phyloP scores from a whole-genome alignment of 2,888 invertebrate genomes.

The Marasmarcha lunaedactyla region DNA sequence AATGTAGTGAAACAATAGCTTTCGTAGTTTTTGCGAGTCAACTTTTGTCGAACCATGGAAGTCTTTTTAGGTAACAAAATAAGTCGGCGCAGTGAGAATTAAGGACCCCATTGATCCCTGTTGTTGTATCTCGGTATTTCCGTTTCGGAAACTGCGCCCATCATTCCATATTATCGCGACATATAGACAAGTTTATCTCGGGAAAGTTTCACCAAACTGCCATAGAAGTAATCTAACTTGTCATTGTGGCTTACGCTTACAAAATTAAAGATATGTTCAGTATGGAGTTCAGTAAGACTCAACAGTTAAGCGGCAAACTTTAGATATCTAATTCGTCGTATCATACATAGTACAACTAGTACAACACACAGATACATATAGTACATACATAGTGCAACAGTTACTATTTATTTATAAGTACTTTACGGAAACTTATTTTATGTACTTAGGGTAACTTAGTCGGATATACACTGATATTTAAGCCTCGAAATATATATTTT shows the following conservation, averaged over 20 bases:
- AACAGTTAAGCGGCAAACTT: too few relatives aligned
- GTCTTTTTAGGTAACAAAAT: background rate
- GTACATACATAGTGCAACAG: too few relatives aligned
- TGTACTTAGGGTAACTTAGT: too few relatives aligned
- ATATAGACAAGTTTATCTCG: constrained; percentile 41
- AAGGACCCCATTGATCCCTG: constrained; percentile 20
- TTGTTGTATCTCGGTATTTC: constrained; percentile 46
- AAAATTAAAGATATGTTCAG: background rate
- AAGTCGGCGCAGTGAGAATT: background rate
- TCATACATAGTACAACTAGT: too few relatives aligned
- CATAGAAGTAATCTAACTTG: constrained; percentile 8
- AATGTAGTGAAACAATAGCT: background rate
- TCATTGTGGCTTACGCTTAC: constrained; percentile 1
- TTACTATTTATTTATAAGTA: too few relatives aligned
- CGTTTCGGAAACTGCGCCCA: constrained; percentile 32
- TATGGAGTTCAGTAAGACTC: too few relatives aligned
- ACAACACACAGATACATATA: too few relatives aligned
- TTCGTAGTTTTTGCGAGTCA: background rate
- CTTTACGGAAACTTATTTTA: too few relatives aligned
- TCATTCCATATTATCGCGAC: constrained; percentile 55
- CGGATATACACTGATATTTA: too few relatives aligned
- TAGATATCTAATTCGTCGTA: too few relatives aligned
- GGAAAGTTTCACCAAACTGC: constrained; percentile 22
- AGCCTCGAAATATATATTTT: too few relatives aligned
- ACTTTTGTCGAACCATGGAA: background rate